Evolutionary conservation across 2,888 invertebrate species (phyloP), one percentile per base, ranked within the genome.

Genomic region (Lucinisca nassula): DNA sequence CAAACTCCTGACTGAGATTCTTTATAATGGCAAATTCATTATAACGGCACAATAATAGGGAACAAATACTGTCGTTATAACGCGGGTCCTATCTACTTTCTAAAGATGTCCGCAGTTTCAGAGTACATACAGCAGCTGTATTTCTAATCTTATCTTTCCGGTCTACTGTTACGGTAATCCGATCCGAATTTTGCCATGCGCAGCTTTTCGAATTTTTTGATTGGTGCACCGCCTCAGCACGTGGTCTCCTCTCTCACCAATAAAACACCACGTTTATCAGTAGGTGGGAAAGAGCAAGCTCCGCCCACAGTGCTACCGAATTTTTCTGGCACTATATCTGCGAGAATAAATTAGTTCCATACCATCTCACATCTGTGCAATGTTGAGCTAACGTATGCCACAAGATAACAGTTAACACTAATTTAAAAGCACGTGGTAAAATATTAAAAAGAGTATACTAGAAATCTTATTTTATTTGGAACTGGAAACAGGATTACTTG

Each of bases 401-500:
- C 67, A 67, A 67, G 67, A 8, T 67, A 58, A 79, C 38, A 78
- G 49, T 74, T 74, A 75, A 40, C 74, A 72, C 51, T 72, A 49
- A 86, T 70, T 70, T 67, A 49, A 24, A n/a, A 73, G 79, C 89
- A 90, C 87, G 87, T 87, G 89, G 85, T 77, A 78, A 49, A 81
- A 87, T 84, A 86, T 86, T 89, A 84, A 81, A 45, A 86, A 79
- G 79, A 82, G 79, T 89, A 75, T 75, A 45, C 32, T 40, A 30
- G 38, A 40, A 61, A 35, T 77, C 45, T 72, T 78, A 70, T 79
- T 77, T 70, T 79, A 78, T 51, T 79, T 70, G 45, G 17, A 45
- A 45, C 10, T 45, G 45, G 45, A 45, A 45, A 45, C n/a, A 17
- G 8, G 45, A 45, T 45, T 45, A 45, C 45, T 12, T 12, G 8